Conservation (phyloP, 2,113 vertebrate genomes). For the Chloropsis hardwickii region DNA sequence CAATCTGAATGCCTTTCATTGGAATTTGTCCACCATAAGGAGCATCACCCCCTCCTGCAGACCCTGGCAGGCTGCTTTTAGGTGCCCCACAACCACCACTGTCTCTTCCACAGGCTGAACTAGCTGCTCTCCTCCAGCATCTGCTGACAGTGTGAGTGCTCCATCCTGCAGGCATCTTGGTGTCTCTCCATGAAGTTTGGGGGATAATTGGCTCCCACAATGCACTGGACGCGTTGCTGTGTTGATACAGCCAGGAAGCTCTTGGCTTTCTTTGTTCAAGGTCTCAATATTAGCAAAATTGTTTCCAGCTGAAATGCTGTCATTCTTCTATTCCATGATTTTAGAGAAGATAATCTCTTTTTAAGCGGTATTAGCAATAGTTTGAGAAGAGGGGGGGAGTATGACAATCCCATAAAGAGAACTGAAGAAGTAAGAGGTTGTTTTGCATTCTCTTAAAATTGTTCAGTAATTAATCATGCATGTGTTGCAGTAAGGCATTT, state of each 20-base stretch:
- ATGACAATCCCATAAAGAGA: neutral
- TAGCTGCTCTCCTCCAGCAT: neutral
- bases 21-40: neutral
- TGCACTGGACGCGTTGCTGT: neutral
- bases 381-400: neutral
- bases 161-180: neutral
- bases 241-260: neutral
- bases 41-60: neutral
- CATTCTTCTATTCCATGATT: neutral
- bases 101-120: neutral
- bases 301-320: neutral
- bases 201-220: neutral
- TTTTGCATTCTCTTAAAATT: neutral
- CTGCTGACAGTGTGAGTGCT: neutral
- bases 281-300: neutral
- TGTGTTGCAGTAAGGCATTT: neutral
- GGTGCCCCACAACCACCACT: rapidly evolving
- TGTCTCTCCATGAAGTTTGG: neutral
- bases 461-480: neutral
- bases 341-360: neutral
- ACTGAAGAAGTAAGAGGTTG: neutral
- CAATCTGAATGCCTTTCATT: neutral
- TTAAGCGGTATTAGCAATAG: neutral
- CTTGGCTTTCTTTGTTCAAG: neutral
- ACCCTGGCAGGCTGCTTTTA: neutral